Evolutionary conservation across 2,113 vertebrate genomes (phyloP), one percentile per base, ranked within the genome.

Genomic region (Smithornis capensis): DNA sequence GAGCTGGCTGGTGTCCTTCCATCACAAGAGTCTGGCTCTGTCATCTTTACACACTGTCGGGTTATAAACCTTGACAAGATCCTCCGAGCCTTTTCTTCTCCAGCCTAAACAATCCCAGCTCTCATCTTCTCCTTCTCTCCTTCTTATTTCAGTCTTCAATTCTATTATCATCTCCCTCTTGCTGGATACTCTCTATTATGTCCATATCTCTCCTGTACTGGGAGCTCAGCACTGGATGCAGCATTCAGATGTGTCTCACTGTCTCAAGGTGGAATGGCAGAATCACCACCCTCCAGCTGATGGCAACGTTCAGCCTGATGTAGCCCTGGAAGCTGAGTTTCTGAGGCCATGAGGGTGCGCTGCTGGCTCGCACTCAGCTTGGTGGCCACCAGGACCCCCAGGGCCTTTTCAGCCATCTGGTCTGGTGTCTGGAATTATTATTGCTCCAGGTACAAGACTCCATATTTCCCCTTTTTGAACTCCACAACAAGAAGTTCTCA

Each of bases 381-480:
- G 0, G 2, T 33, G n/a, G 7, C 37, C 50, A 52, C n/a, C 23
- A 22, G 22, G 19, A 65, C 3, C 6, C 44, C n/a, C 21, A 31
- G 8, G 17, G 6, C 47, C 19, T 74, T 89, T 64, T 42, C 40
- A 87, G 50, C 3, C 49, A 25, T 9, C 9, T 65, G 18, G 33
- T 23, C 71, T 86, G 31, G 6, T 71, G 19, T 19, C 49, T 45
- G 19, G 2, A 10, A 4, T 70, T 81, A 56, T 27, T 44, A 27
- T 35, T 49, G 7, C 19, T 35, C 28, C n/a, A 45, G 25, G 4
- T 53, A 27, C 6, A 87, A 19, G 31, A 25, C n/a, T 47, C 22
- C 0, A 0, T 19, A n/a, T 49, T 67, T 65, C 11, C 7, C 12
- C 2, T 10, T 6, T 22, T 8, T 45, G 25, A 87, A 42, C 18